Evolutionary conservation across 2,113 vertebrate genomes (phyloP).

Genomic region (Albula goreensis): DNA sequence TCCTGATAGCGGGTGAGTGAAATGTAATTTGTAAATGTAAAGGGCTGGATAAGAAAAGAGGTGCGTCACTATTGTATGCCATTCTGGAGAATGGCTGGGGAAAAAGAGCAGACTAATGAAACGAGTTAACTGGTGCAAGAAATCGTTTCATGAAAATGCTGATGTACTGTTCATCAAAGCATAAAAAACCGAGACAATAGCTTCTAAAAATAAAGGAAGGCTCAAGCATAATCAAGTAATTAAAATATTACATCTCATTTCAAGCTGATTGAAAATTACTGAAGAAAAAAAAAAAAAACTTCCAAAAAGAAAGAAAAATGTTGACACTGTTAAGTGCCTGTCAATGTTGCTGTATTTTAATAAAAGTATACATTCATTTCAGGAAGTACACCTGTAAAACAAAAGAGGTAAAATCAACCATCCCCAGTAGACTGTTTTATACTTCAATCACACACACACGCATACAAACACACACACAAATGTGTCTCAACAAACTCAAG

Average conservation of each 20-base stretch:
- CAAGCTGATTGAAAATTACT: slow-evolving; percentile 50
- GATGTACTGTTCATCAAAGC: not conserved
- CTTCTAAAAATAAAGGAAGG: slow-evolving; percentile 38
- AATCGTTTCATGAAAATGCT: slow-evolving; percentile 10
- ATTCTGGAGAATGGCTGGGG: not conserved
- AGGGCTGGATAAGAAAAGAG: too few relatives aligned
- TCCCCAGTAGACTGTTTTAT: slow-evolving; percentile 19
- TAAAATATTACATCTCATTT: slow-evolving; percentile 36
- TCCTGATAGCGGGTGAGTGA: not conserved
- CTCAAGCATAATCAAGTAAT: slow-evolving; percentile 11
- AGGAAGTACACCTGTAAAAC: slow-evolving; percentile 50
- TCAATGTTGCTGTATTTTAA: slow-evolving; percentile 51
- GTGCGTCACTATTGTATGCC: not conserved
- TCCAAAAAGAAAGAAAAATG: not conserved
- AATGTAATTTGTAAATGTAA: not conserved
- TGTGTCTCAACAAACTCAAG: slow-evolving; percentile 15
- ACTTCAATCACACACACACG: slow-evolving; percentile 5
- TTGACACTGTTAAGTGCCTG: slow-evolving; percentile 47
- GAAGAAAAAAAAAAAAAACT: not conserved
- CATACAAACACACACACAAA: not conserved
- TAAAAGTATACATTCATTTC: slow-evolving; percentile 63
- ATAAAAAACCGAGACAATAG: slow-evolving; percentile 55
- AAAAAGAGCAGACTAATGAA: not conserved
- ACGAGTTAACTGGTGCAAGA: not conserved
- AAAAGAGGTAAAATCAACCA: slow-evolving; percentile 44